Percentiles rank a stretch among this genome's conserved stretches.
Conservation (phyloP, 2,888 invertebrate species). For the Tethea ocularis region DNA sequence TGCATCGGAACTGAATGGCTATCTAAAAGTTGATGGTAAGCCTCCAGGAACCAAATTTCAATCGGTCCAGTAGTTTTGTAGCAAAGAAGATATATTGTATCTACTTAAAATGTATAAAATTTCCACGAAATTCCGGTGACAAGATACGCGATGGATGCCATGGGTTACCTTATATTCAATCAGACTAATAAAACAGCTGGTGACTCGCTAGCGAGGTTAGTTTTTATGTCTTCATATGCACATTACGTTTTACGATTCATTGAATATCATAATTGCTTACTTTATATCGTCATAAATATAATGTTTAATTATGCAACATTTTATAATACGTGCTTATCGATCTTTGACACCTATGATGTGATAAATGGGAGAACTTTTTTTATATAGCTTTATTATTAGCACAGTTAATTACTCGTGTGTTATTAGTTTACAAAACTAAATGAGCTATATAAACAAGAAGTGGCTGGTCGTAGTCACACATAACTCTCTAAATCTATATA, state of each 20-base stretch:
- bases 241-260: slow-evolving; percentile 9
- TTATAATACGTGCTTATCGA: not conserved
- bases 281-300: slow-evolving; percentile 10
- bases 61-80: no score
- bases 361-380: not conserved
- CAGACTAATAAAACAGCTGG: slow-evolving; percentile 9
- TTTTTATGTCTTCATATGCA: slow-evolving; percentile 15
- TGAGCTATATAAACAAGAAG: no score
- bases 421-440: not conserved
- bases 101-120: not conserved
- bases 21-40: no score
- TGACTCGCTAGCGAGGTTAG: not conserved
- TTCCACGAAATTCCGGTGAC: not conserved
- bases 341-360: not conserved
- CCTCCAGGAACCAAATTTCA: no score
- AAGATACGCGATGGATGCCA: not conserved
- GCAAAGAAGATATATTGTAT: no score
- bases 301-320: slow-evolving; percentile 5
- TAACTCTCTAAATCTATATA: no score
- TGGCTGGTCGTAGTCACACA: no score
- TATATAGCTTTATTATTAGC: not conserved
- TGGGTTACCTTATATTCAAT: not conserved
- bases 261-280: slow-evolving; percentile 4
- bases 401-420: no score
- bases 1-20: no score